Conservation (phyloP, 2,888 invertebrate species). For the Xestoiulus laeticollis region DNA sequence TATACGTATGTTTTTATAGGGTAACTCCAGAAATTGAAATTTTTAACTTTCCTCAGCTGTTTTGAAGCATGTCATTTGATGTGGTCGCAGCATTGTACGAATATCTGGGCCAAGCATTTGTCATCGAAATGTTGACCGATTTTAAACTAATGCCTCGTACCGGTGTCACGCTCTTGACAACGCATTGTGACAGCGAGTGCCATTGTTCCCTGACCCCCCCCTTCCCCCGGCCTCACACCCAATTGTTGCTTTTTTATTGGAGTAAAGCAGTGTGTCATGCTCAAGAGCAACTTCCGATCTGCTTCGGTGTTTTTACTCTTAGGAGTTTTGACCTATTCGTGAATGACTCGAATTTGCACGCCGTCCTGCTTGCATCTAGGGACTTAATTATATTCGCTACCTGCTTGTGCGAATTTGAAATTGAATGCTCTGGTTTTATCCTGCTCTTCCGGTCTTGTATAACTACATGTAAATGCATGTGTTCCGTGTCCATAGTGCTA, state of each 20-base stretch:
- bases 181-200: not conserved
- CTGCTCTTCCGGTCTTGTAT: not conserved
- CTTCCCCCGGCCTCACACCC: too few relatives aligned
- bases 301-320: not conserved
- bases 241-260: not conserved
- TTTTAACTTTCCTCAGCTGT: too few relatives aligned
- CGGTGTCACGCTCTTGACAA: not conserved
- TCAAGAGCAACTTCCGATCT: not conserved
- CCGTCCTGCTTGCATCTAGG: not conserved
- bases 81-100: not conserved
- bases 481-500: too few relatives aligned
- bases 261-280: slow-evolving; percentile 3
- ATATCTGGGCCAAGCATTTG: not conserved
- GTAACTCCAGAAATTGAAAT: too few relatives aligned
- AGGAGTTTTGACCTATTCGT: not conserved
- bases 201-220: too few relatives aligned
- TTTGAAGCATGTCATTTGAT: too few relatives aligned
- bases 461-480: too few relatives aligned
- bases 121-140: not conserved
- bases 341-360: not conserved
- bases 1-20: too few relatives aligned
- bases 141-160: not conserved
- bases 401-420: not conserved
- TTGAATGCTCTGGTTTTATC: not conserved
- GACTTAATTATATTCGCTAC: too few relatives aligned